Evolutionary conservation across 2,888 invertebrate genomes (phyloP).

Genomic region (Drosophila buzzatii): DNA sequence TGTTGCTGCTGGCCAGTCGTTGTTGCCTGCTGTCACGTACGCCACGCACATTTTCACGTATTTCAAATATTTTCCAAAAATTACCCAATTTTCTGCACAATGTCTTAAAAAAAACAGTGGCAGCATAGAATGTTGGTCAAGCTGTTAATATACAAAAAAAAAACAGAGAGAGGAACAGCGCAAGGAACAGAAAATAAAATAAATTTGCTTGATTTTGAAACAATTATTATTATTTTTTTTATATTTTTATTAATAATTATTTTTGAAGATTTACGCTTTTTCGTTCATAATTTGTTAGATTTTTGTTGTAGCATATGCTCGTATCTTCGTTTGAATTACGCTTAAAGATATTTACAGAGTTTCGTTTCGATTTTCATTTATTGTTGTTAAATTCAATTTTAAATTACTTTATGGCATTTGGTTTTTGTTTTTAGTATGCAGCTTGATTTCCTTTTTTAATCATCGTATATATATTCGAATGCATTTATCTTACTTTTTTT

Average conservation of each 20-base stretch:
- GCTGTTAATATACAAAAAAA: neutral
- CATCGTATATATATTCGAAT: constrained; percentile 60
- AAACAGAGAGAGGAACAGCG: neutral
- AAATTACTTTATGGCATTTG: constrained; percentile 80
- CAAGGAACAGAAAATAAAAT: neutral
- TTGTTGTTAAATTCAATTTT: constrained; percentile 72
- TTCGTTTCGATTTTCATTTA: constrained; percentile 37
- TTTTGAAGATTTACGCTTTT: constrained; percentile 54
- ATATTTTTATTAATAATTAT: constrained; percentile 61
- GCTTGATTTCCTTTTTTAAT: constrained; percentile 42
- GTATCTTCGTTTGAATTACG: constrained; percentile 70
- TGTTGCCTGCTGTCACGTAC: constrained; percentile 70
- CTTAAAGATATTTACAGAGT: constrained; percentile 78
- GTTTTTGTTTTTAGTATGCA: constrained; percentile 60
- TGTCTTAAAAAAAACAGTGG: constrained; percentile 23
- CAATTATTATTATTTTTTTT: constrained; percentile 49
- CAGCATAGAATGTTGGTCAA: neutral
- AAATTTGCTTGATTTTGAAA: constrained; percentile 67
- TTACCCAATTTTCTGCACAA: constrained; percentile 71
- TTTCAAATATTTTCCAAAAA: constrained; percentile 79
- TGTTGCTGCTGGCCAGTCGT: constrained; percentile 39
- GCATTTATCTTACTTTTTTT: constrained; percentile 53
- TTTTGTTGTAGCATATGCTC: constrained; percentile 48
- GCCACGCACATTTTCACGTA: constrained; percentile 72
- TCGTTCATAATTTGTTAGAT: constrained; percentile 62